Conservation (phyloP, 1,140 invertebrate genomes). For the Schlechtendalia chinensis region DNA sequence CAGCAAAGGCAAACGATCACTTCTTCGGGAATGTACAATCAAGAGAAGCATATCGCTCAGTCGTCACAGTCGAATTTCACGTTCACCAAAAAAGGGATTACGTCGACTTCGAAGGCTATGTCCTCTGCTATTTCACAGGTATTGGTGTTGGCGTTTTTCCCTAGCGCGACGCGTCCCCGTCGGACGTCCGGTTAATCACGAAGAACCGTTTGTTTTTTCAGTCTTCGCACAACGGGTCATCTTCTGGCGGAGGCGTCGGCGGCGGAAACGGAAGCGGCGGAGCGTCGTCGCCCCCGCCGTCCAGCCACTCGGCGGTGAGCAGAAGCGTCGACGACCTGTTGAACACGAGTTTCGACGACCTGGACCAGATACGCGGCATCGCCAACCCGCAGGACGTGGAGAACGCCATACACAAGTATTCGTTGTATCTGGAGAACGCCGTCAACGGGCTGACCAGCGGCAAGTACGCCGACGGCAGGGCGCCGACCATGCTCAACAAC, state of each 20-base stretch:
- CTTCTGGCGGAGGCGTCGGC: background rate
- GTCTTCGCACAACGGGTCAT: conserved; percentile 63
- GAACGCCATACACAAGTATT: conserved; percentile 77
- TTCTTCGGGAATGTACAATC: conserved; percentile 74
- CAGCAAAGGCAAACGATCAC: conserved; percentile 81
- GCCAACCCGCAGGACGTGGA: conserved; percentile 78
- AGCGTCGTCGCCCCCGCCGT: conserved; percentile 1
- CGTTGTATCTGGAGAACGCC: conserved; percentile 67
- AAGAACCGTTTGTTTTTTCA: conserved; percentile 54
- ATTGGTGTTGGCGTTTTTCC: no score
- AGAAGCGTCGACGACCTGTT: conserved; percentile 59
- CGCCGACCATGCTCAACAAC: conserved; percentile 66
- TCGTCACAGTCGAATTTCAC: conserved; percentile 73
- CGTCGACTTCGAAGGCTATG: conserved; percentile 65
- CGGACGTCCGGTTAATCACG: no score
- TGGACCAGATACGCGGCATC: conserved; percentile 69
- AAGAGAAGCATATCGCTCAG: conserved; percentile 72
- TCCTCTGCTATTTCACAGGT: conserved; percentile 58
- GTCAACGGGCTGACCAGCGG: conserved; percentile 58
- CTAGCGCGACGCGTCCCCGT: no score
- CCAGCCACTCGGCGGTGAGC: background rate
- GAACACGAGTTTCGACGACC: conserved; percentile 72
- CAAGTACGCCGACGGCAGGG: conserved; percentile 58
- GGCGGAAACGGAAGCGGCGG: background rate
- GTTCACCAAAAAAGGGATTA: conserved; percentile 72